Evolutionary conservation across 2,797 vertebrate species (phyloP), one percentile per base, ranked within the genome.

Genomic region (Kryptopterus vitreolus): DNA sequence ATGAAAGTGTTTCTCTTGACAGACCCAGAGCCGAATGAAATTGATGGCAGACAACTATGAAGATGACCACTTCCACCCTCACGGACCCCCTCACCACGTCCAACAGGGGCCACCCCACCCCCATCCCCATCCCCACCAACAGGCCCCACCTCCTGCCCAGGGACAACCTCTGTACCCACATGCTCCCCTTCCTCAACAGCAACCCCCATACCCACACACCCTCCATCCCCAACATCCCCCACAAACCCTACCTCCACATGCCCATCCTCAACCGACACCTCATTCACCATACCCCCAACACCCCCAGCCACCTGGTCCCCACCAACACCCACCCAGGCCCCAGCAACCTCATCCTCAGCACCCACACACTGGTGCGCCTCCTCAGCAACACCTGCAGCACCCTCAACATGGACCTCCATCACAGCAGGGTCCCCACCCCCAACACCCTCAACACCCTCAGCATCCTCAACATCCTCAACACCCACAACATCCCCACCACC

Each of bases 21-120:
- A 99, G 97, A 99, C 97, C 48, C 98, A 99, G 83, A 99, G 96
- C 89, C 92, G 98, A 85, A 98, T 99, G 97, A 99, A 99, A 88
- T 92, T 99, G 86, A 98, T 98, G 84, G 92, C 97, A 0, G 97
- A 99, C 92, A 98, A 93, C 92, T 98, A 98, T 0, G 97, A 99
- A 63, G 97, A 98, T 24, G 96, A 98, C 69, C 93, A 93, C 76
- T 93, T 91, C 85, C 92, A 94, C 52, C 88, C 89, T 52, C 93
- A 93, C 1, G 81, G 29, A 53, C 90, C 86, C 38, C 90, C 90
- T 63, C 92, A 93, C 81, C 92, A 92, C 82, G 78, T 91, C 6
- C 92, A 92, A 81, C 79, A 88, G 10, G 92, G 92, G 76, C 88
- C 89, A 13, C 87, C 87, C 0, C 92, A 91, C 82, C 87, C 90